Evolutionary conservation across 2,797 vertebrate species (phyloP).

Genomic region (Hypotaenidia philippensis): DNA sequence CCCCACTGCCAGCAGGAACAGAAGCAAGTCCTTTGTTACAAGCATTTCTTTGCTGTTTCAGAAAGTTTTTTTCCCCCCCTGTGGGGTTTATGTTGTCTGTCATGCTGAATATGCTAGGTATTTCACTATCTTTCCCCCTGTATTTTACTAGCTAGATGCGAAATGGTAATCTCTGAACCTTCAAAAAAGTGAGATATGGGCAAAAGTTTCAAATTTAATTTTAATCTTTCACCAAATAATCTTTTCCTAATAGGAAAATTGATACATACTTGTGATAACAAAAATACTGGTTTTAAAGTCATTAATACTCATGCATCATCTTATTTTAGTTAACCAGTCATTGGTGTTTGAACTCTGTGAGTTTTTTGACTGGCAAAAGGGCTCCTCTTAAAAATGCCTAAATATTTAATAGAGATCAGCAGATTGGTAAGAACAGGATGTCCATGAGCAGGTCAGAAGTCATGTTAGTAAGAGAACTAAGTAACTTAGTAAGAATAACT

Average conservation of each 20-base stretch:
- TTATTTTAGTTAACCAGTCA: background rate
- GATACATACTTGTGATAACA: background rate
- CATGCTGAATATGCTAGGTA: background rate
- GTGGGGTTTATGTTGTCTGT: background rate
- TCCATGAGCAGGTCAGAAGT: background rate
- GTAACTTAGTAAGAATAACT: too few relatives aligned
- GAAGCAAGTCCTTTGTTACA: slow-evolving; percentile 3
- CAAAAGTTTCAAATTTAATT: background rate
- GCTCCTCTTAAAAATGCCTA: background rate
- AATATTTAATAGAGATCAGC: slow-evolving; percentile 5
- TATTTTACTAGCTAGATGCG: slow-evolving; percentile 11
- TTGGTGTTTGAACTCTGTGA: background rate
- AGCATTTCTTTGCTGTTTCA: background rate
- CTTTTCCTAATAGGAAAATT: background rate
- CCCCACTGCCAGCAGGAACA: background rate
- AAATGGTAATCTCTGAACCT: slow-evolving; percentile 2
- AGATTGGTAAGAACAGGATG: background rate
- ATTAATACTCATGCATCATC: background rate
- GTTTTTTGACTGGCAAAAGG: background rate
- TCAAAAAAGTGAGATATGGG: background rate
- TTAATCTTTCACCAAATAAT: background rate
- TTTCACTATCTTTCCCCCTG: background rate
- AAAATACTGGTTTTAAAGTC: background rate
- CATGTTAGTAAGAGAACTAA: background rate
- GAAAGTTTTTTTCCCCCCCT: background rate